Evolutionary conservation across 2,113 vertebrate species (phyloP), one percentile per base, ranked within the genome.

Genomic region (Limnothrissa miodon): DNA sequence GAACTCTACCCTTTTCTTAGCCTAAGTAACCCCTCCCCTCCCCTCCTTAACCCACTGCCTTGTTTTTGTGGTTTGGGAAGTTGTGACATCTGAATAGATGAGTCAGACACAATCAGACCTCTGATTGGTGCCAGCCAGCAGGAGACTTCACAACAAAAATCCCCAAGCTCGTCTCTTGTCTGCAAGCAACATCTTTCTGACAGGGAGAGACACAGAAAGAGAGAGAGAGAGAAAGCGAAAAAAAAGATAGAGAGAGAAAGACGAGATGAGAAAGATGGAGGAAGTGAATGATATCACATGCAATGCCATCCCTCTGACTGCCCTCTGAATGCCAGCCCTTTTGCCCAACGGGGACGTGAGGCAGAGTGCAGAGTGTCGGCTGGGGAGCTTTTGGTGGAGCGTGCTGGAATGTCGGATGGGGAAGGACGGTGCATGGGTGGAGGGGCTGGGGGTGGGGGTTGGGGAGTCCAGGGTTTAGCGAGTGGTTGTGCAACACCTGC

Each of bases 401-500:
- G 85, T 70, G 87, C 46, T 36, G 89, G 91, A 94, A 91, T 90
- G 91, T 81, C 88, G 89, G 87, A 90, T 90, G 83, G 82, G 70
- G 86, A 51, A 29, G 0, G 39, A 17, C 39, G 82, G 80, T 44
- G 80, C 46, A 33, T 17, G 29, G 29, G 13, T 36, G 19, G 51
- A 6, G 44, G 25, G 83, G 23, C 15, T 0, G 48, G 9, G 59
- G 25, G 36, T 15, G 79, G 78, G 45, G 78, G 83, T n/a, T n/a
- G 81, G 83, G 36, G 51, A 45, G 29, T 1, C 15, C 29, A 5
- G 66, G 80, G 11, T 36, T 46, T 46, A 23, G 39, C 79, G 86
- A 59, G 84, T 39, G 82, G 90, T 95, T 94, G 94, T 91, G 93
- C 92, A 95, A 95, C 91, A 93, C 87, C 90, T 92, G 90, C 90